Base-by-base conservation (phyloP, 1,140 invertebrate species). In the Laodelphax striatellus region DNA sequence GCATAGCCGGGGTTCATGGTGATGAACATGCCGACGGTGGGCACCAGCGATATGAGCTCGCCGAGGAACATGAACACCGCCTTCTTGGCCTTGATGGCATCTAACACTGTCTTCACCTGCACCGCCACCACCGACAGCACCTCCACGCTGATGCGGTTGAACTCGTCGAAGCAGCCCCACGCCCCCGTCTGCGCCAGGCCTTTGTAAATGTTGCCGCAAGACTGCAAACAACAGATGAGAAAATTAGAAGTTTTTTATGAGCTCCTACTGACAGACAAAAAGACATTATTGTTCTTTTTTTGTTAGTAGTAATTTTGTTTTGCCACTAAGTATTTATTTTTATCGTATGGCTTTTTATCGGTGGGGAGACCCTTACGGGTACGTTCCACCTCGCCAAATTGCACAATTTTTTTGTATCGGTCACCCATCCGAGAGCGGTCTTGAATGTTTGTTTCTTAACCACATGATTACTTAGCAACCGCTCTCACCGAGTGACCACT, bases 161-260 rank as follows among this genome's bases (percentile, higher is more conserved):
- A 96, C 71, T 96, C 92, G 72, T 96, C 92, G 74, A 96, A 96
- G 70, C 92, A 95, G 21, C 92, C 92, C 92, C 92, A 96, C 8
- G 91, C 88, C n/a, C 93, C 93, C 10, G 91, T 91, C 73, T 94
- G 91, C 2, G 90, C 83, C 21, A 96, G 73, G 82, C 90, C 82
- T 83, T 87, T 94, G 73, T 93, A 94, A 70, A 94, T 94, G 71
- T 92, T 93, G 41, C 88, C 91, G 67, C 89, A 87, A 6, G 91
- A 94, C 79, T 79, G 63, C 16, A 67, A 68, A 63, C 61, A 59
- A 41, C 38, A 58, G n/a, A 57, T 55, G 34, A 42, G 5, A 42
- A 44, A 44, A 44, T 44, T 44, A 9, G 14, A 4, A 44, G 9
- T 4, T n/a, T 14, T 44, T 4, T 44, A 4, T 28, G 24, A 28